Evolutionary conservation across 2,797 vertebrate species (phyloP).

Genomic region (Picus viridis): DNA sequence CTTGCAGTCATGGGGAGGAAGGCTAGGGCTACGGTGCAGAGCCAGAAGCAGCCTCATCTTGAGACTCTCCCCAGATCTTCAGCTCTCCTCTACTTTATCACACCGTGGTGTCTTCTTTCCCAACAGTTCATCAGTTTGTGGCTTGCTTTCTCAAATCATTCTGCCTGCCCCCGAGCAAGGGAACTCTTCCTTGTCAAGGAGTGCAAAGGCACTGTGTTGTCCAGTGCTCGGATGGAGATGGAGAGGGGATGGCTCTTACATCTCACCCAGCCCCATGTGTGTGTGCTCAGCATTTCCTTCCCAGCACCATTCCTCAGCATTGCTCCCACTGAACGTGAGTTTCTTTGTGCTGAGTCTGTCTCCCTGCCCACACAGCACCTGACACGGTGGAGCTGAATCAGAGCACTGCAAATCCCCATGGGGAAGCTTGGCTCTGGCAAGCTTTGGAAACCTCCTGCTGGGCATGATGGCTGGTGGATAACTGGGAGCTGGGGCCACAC

Average conservation of each 20-base stretch:
- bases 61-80: not conserved
- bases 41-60: not conserved
- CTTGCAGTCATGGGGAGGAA: not conserved
- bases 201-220: not conserved
- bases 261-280: not conserved
- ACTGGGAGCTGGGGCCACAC: accelerated
- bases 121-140: not conserved
- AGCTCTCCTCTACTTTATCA: not conserved
- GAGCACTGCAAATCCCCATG: not conserved
- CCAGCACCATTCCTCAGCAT: not conserved
- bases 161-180: not conserved
- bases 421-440: not conserved
- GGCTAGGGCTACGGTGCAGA: not conserved
- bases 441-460: not conserved
- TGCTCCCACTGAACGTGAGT: not conserved
- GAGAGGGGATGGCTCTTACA: not conserved
- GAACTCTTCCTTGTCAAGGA: not conserved
- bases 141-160: not conserved
- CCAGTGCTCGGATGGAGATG: not conserved
- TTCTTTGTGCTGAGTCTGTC: constrained; percentile 16
- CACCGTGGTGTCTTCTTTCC: not conserved
- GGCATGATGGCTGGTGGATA: accelerated
- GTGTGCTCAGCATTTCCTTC: not conserved
- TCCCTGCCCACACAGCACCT: constrained; percentile 47
- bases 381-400: not conserved